phyloP scores from a whole-genome alignment of 1,140 invertebrate species.

The Pomacea maculata region DNA sequence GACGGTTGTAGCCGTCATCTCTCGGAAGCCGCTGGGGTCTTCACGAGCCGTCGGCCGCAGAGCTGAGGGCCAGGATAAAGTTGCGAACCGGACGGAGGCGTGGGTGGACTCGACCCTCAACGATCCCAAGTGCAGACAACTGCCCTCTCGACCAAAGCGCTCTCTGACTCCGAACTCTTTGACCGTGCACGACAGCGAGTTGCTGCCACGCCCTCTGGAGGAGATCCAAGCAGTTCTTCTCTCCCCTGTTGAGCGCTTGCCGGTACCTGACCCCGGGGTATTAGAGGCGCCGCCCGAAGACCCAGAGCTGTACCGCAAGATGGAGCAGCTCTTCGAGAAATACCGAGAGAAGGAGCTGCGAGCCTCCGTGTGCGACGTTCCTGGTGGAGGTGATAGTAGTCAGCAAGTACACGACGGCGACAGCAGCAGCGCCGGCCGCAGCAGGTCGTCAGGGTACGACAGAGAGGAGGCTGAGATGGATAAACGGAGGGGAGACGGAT shows the following conservation, averaged over 20 bases:
- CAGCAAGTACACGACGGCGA: background rate
- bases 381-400: conserved; percentile 28
- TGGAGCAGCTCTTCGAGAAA: conserved; percentile 56
- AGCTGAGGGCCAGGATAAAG: conserved; percentile 7
- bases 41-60: background rate
- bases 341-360: conserved; percentile 53
- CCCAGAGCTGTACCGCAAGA: conserved; percentile 53
- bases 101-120: conserved; percentile 53
- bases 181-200: conserved; percentile 34
- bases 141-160: conserved; percentile 32
- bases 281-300: conserved; percentile 53
- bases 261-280: conserved; percentile 27
- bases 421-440: background rate
- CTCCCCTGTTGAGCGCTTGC: conserved; percentile 46
- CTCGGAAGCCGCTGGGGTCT: background rate
- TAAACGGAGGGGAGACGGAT: background rate
- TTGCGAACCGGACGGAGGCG: conserved; percentile 47
- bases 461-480: background rate
- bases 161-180: conserved; percentile 51
- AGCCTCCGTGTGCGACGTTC: conserved; percentile 52
- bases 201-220: conserved; percentile 45
- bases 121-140: conserved; percentile 35
- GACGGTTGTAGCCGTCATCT: background rate
- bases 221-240: conserved; percentile 54
- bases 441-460: conserved; percentile 8